Evolutionary conservation across 2,797 vertebrate genomes (phyloP), one percentile per base, ranked within the genome.

Genomic region (Zonotrichia albicollis): DNA sequence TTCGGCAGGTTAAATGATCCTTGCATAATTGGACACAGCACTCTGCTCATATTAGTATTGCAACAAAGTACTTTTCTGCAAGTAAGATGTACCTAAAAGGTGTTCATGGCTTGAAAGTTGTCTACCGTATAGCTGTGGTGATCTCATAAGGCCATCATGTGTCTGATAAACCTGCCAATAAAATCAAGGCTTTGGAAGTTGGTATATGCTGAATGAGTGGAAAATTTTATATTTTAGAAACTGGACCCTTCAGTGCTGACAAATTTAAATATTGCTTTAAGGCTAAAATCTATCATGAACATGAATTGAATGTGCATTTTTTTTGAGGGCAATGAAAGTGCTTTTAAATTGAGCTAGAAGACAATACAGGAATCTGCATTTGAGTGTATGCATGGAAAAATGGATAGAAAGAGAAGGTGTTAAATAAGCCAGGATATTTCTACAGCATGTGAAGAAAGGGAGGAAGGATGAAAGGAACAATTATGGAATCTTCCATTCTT

Each of bases 401-500:
- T 22, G 17, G 3, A 34, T 50, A 53, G 73, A 26, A 81, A 11
- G 10, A 16, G 21, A 60, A 55, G 48, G 10, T 3, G 5, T 61
- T 53, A 81, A 79, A 65, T 21, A 30, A 67, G 48, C 7, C 12
- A 48, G 26, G 8, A 5, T 57, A 45, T 82, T 91, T 51, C 30
- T 32, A 29, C 29, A 40, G 15, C 38, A 5, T 14, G 14, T 64
- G 42, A 84, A 12, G 42, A 75, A 89, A 82, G 21, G 9, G 4
- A 60, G 10, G 27, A 79, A 89, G 10, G n/a, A 32, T 65, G 18
- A 71, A 79, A 38, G 6, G 9, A 29, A 1, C 0, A 1, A 3
- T 53, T 65, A 60, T 14, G 13, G 55, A 81, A 10, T 51, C n/a
- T 83, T 89, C 20, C 11, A 40, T 61, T 75, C 19, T 36, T 43